A percentile compares a stretch with the other conserved stretches of the same genome.
These are phyloP conservation scores for Amblyteles armatorius DNA, from an alignment of 2,888 invertebrate genomes.

Conservation along the genomic window DNA sequence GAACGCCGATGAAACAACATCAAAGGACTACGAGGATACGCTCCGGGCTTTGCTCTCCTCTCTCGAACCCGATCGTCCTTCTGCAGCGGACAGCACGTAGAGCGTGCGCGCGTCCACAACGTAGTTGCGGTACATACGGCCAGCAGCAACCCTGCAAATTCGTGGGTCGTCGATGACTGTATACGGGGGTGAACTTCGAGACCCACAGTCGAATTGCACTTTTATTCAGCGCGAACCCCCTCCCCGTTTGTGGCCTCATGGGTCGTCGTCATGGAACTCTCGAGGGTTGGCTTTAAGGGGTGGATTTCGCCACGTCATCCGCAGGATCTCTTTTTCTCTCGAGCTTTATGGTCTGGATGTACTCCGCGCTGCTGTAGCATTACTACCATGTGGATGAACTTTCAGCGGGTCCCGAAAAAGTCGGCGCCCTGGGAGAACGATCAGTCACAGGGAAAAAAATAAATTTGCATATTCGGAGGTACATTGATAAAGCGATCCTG, in stretches of 20 bases:
- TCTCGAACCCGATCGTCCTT: constrained; percentile 2
- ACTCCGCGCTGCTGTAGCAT: not conserved
- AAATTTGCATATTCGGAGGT: not conserved
- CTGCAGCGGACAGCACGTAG: constrained; percentile 35
- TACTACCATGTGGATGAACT: constrained; percentile 14
- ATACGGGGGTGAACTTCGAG: constrained; percentile 20
- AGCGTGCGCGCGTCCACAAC: constrained; percentile 8
- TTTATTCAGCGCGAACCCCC: constrained; percentile 23
- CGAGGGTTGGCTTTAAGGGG: constrained; percentile 72
- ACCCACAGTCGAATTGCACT: constrained; percentile 50
- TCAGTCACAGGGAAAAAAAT: constrained; percentile 7
- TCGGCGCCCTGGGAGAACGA: not conserved
- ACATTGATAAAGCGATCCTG: not conserved
- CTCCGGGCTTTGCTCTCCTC: not conserved
- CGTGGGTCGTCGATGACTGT: constrained; percentile 18
- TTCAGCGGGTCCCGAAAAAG: not conserved
- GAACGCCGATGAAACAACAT: constrained; percentile 30
- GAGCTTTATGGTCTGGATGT: constrained; percentile 38
- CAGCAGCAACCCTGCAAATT: constrained; percentile 23
- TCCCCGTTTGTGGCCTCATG: constrained; percentile 10
- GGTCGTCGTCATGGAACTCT: constrained; percentile 61
- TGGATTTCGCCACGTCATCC: constrained; percentile 75
- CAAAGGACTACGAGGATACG: constrained; percentile 37
- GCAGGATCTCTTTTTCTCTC: constrained; percentile 58
- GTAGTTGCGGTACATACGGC: constrained; percentile 3